These are phyloP conservation scores for Mactromeris polynyma DNA, from an alignment of 2,888 invertebrate genomes.

Conservation along the genomic window DNA sequence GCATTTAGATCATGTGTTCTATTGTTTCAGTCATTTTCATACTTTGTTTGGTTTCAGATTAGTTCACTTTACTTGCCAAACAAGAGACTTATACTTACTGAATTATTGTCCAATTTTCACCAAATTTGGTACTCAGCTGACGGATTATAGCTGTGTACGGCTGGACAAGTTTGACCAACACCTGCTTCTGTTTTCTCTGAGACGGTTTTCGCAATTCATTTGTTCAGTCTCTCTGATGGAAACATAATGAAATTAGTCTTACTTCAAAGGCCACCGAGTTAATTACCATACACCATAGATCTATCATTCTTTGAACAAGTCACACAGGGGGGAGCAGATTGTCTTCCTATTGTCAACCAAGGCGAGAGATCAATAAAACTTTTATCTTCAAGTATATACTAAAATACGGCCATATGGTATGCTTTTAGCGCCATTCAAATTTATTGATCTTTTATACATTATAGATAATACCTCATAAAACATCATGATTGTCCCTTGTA, in stretches of 20 bases:
- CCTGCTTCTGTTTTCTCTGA: neutral
- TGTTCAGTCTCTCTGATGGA: neutral
- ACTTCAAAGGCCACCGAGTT: neutral
- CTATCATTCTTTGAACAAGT: neutral
- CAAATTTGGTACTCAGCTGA: too few species aligned
- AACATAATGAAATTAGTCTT: neutral
- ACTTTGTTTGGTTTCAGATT: too few species aligned
- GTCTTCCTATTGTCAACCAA: neutral
- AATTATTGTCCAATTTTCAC: too few species aligned
- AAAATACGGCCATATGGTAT: constrained; percentile 11
- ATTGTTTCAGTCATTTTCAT: too few species aligned
- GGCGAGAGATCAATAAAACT: neutral
- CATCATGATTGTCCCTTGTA: neutral
- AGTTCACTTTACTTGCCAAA: too few species aligned
- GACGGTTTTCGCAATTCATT: neutral
- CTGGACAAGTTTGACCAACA: too few species aligned
- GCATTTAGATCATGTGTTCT: too few species aligned
- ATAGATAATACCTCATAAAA: constrained; percentile 5
- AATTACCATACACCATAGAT: neutral
- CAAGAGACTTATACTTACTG: too few species aligned
- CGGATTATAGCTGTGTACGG: too few species aligned
- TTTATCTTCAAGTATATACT: neutral
- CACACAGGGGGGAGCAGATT: neutral
- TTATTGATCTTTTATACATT: constrained; percentile 27
- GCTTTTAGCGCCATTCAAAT: constrained; percentile 25